phyloP scores from a whole-genome alignment of 1,140 invertebrate genomes.

The Sinonovacula constricta region DNA sequence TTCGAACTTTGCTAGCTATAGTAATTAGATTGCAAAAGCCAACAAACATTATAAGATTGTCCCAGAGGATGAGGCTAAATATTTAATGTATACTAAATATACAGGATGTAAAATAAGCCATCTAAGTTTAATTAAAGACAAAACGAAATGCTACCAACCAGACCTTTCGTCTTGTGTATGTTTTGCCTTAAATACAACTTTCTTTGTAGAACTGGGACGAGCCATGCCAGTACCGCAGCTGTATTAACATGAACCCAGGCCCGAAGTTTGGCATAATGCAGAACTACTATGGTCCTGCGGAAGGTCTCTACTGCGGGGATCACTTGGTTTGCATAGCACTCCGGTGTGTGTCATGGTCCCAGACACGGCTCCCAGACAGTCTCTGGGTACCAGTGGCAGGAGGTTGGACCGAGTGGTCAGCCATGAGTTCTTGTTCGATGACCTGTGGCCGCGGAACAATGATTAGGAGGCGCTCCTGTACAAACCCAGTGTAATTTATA shows the following conservation, averaged over 20 bases:
- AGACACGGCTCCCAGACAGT: not conserved
- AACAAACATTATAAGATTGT: no score
- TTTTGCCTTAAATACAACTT: no score
- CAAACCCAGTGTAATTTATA: constrained; percentile 30
- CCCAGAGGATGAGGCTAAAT: no score
- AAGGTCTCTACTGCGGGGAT: constrained; percentile 28
- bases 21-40: no score
- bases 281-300: not conserved
- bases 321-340: constrained; percentile 11
- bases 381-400: constrained; percentile 6
- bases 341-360: constrained; percentile 16
- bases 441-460: constrained; percentile 35
- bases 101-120: no score
- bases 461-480: constrained; percentile 27
- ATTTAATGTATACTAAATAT: no score
- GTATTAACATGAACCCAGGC: constrained; percentile 22
- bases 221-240: no score
- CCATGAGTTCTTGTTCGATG: constrained; percentile 11
- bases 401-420: constrained; percentile 21
- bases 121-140: no score
- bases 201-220: no score
- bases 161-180: no score
- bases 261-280: constrained; percentile 16
- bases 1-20: no score
- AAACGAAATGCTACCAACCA: no score